Base-by-base conservation (phyloP, 2,888 invertebrate species). In the Dryocosmus kuriphilus region DNA sequence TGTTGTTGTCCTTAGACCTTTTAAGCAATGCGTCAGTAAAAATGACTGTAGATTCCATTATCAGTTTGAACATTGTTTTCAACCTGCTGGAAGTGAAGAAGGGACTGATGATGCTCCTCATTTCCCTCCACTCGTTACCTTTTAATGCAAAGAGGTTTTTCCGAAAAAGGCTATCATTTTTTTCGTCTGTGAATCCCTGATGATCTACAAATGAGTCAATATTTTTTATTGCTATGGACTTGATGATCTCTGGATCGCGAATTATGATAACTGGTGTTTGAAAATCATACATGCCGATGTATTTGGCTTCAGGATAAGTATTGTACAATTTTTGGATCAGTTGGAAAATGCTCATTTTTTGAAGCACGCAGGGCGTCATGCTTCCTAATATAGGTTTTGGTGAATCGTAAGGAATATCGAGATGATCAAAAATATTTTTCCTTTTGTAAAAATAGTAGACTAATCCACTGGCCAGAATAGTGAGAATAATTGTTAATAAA, bases 51-150 rank as follows among this genome's bases (percentile, higher is more conserved):
- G 89, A 88, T 61, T 88, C 89, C 0, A 83, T 81, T 74, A 94
- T 93, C 46, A 93, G 90, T 0, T 92, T 92, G 85, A 93, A 89
- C 92, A 94, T 93, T 14, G 88, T 85, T 63, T 92, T 92, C 93
- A 94, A 93, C 86, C 94, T 94, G 75, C 93, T 93, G 6, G 93
- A 91, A 0, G 94, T 94, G 86, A 94, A 94, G 0, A 93, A 93
- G 1, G 93, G 94, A 62, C 92, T 93, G 24, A 94, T 83, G 0
- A 93, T 92, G 0, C 89, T 89, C 16, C 94, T 87, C 92, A 93
- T 93, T n/a, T 92, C 91, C 0, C 92, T 91, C 93, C 93, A 93
- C 87, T 85, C 91, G 0, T 92, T 90, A 38, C 92, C 93, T 8
- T 77, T 83, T 7, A 84, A 76, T 2, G 82, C 38, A 41, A 85